These are phyloP conservation scores for Heliocidaris erythrogramma DNA, from an alignment of 35 echinoderm and acorn worm species.

Conservation along the genomic window DNA sequence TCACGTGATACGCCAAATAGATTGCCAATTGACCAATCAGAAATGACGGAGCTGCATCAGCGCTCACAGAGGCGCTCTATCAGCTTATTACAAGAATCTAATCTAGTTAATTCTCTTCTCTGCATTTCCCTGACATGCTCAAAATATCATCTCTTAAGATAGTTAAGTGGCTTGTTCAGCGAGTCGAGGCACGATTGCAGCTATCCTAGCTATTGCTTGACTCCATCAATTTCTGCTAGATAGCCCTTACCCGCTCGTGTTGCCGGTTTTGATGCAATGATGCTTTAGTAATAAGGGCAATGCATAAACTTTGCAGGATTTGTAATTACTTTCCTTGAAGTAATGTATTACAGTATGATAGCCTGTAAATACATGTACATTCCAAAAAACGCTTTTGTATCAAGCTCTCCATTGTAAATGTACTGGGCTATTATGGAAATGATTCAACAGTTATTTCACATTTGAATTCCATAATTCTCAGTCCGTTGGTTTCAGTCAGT, in stretches of 20 bases:
- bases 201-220: background rate
- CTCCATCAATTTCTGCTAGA: background rate
- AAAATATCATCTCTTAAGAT: background rate
- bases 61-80: conserved; percentile 15
- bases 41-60: background rate
- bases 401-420: too few relatives aligned
- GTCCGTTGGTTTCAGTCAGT: background rate
- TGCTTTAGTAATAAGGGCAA: background rate
- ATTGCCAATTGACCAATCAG: conserved; percentile 25
- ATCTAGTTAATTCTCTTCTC: conserved; percentile 28
- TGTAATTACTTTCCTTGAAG: background rate
- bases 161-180: conserved; percentile 9
- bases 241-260: background rate
- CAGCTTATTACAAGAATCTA: conserved; percentile 35
- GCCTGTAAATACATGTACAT: background rate
- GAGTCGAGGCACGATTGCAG: conserved; percentile 7
- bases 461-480: too few relatives aligned
- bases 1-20: conserved; percentile 22
- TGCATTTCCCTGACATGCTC: background rate
- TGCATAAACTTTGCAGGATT: background rate
- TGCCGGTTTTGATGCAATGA: background rate
- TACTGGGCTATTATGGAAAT: too few relatives aligned
- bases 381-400: too few relatives aligned
- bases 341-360: background rate
- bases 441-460: too few relatives aligned